Percentiles rank a stretch among this genome's conserved stretches.
These are phyloP conservation scores for Salarias fasciatus DNA, from an alignment of 2,797 vertebrate species.

Conservation along the genomic window DNA sequence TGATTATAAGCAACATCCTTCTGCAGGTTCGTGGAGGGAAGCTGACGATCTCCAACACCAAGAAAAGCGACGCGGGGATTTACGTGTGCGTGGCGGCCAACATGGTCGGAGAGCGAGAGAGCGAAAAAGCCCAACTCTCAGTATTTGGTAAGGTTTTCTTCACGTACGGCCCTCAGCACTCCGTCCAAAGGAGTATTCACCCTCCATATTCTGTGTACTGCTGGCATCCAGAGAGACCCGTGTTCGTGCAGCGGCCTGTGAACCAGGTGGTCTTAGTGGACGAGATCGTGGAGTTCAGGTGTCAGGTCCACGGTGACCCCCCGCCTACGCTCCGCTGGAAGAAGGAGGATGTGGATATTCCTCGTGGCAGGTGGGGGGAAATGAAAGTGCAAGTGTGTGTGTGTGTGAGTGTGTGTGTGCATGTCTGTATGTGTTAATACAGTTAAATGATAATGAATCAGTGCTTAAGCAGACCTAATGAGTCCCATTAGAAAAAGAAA, in stretches of 20 bases:
- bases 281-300: constrained; percentile 93
- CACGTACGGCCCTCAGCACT: constrained; percentile 27
- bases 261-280: constrained; percentile 97
- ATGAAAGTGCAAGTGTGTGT: background rate
- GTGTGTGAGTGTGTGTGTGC: too few relatives aligned
- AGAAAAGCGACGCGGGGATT: constrained; percentile 92
- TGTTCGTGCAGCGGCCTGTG: constrained; percentile 92
- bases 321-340: constrained; percentile 92
- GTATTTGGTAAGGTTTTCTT: constrained; percentile 89
- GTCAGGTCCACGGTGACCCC: constrained; percentile 95
- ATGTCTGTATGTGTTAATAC: constrained; percentile 7
- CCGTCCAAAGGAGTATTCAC: constrained; percentile 48
- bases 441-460: constrained; percentile 24
- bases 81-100: constrained; percentile 95
- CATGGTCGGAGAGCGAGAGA: constrained; percentile 97
- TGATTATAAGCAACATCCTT: background rate
- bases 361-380: constrained; percentile 89
- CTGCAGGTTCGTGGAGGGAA: constrained; percentile 93
- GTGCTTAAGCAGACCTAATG: constrained; percentile 35
- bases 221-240: constrained; percentile 87
- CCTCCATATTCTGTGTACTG: constrained; percentile 31
- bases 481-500: constrained; percentile 20
- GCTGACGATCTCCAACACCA: constrained; percentile 92
- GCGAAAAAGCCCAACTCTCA: constrained; percentile 94
- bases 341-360: constrained; percentile 92